Conservation (phyloP, 2,797 vertebrate species). For the Aldrovandia affinis region DNA sequence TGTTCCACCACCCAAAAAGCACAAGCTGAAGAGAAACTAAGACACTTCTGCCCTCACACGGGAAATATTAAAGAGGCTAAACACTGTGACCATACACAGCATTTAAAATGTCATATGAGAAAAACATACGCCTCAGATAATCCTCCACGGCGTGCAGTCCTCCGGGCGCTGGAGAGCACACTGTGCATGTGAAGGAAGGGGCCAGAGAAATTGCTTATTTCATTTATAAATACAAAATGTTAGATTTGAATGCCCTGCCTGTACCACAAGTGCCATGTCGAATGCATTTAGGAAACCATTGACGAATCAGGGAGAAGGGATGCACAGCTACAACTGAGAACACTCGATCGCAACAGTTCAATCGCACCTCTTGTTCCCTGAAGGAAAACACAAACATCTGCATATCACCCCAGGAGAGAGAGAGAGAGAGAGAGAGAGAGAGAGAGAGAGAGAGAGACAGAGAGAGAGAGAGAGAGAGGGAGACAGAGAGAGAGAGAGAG, state of each 20-base stretch:
- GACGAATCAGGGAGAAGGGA: not conserved
- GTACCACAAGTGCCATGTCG: not conserved
- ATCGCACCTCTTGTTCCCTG: not conserved
- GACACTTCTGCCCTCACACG: not conserved
- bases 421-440: too few relatives aligned
- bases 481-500: too few relatives aligned
- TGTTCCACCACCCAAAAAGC: not conserved
- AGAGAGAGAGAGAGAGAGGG: too few relatives aligned
- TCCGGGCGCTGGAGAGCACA: not conserved
- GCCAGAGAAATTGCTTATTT: not conserved
- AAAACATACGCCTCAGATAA: not conserved
- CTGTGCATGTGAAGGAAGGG: not conserved
- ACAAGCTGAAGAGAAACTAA: not conserved
- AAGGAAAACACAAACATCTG: not conserved
- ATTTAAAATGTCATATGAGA: not conserved
- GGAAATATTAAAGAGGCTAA: not conserved
- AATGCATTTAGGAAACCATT: not conserved
- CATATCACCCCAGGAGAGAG: not conserved
- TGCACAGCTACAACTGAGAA: not conserved
- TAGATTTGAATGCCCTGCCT: not conserved
- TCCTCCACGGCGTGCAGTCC: not conserved
- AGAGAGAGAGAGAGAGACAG: too few relatives aligned
- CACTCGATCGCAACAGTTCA: not conserved
- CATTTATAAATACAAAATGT: not conserved
- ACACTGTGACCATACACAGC: not conserved